Percentiles rank a stretch among this genome's conserved stretches.
These are phyloP conservation scores for Urocyon cinereoargenteus DNA, from an alignment of 2,797 vertebrate genomes.

Conservation along the genomic window DNA sequence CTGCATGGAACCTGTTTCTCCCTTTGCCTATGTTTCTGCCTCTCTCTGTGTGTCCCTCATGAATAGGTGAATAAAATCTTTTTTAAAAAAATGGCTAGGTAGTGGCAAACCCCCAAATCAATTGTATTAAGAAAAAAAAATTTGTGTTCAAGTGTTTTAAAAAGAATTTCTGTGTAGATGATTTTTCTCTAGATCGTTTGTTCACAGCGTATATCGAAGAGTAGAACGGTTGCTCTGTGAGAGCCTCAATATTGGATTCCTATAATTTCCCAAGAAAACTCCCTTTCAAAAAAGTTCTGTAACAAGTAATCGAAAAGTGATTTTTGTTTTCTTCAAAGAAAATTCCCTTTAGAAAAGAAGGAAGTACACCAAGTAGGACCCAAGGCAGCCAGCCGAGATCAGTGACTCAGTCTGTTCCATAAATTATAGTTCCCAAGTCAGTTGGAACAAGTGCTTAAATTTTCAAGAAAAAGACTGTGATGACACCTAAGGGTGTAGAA, in stretches of 20 bases:
- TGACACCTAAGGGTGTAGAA: slow-evolving; percentile 54
- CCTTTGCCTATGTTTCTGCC: too few species aligned
- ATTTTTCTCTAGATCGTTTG: slow-evolving; percentile 17
- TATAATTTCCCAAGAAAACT: slow-evolving; percentile 83
- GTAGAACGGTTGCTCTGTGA: slow-evolving; percentile 30
- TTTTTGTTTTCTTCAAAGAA: slow-evolving; percentile 85
- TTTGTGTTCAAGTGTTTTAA: not conserved
- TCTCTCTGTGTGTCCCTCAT: too few species aligned
- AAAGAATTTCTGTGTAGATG: not conserved
- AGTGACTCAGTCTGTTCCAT: slow-evolving; percentile 88
- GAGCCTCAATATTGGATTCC: slow-evolving; percentile 58
- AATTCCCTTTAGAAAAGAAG: slow-evolving; percentile 89
- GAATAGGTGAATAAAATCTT: too few species aligned
- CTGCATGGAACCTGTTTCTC: too few species aligned
- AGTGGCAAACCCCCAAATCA: not conserved
- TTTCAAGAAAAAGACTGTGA: slow-evolving; percentile 64
- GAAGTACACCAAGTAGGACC: slow-evolving; percentile 85
- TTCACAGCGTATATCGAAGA: not conserved
- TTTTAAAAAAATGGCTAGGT: not conserved
- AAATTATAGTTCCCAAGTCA: slow-evolving; percentile 86
- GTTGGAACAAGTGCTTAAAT: slow-evolving; percentile 83
- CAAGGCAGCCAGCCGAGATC: slow-evolving; percentile 84
- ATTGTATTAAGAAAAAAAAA: slow-evolving; percentile 1
- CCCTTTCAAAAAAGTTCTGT: slow-evolving; percentile 76
- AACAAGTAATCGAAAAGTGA: slow-evolving; percentile 75